phyloP scores from a whole-genome alignment of 2,888 invertebrate genomes.

The Idaea aversata region DNA sequence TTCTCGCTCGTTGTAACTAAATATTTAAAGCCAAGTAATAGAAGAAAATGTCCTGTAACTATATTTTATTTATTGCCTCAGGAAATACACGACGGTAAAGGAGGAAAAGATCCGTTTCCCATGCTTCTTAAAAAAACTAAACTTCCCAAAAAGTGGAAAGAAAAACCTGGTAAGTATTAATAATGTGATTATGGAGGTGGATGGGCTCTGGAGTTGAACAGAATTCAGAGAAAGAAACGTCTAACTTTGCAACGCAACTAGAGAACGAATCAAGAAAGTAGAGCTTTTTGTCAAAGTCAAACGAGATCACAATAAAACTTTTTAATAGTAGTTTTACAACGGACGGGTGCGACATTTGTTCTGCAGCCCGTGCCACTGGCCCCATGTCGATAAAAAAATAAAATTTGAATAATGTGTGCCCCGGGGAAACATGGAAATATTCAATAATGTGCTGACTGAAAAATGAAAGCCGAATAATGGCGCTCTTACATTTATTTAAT shows the following conservation, averaged over 20 bases:
- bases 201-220: background rate
- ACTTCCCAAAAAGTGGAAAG: conserved; percentile 87
- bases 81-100: conserved; percentile 85
- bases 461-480: background rate
- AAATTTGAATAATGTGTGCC: background rate
- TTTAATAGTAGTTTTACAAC: background rate
- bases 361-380: background rate
- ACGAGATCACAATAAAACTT: background rate
- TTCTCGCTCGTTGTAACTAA: conserved; percentile 22
- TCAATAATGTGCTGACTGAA: background rate
- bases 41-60: conserved; percentile 8
- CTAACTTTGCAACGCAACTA: background rate
- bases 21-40: conserved; percentile 28
- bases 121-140: conserved; percentile 87
- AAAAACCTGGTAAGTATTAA: conserved; percentile 70
- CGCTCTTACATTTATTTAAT: conserved; percentile 11
- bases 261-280: background rate
- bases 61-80: conserved; percentile 30
- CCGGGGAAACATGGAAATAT: background rate
- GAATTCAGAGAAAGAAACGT: background rate
- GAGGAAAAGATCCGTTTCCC: conserved; percentile 89
- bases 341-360: background rate
- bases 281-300: background rate
- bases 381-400: background rate
- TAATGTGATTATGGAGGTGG: background rate